Base-by-base conservation (phyloP, 2,113 vertebrate species). In the Notarius lentiginosus region DNA sequence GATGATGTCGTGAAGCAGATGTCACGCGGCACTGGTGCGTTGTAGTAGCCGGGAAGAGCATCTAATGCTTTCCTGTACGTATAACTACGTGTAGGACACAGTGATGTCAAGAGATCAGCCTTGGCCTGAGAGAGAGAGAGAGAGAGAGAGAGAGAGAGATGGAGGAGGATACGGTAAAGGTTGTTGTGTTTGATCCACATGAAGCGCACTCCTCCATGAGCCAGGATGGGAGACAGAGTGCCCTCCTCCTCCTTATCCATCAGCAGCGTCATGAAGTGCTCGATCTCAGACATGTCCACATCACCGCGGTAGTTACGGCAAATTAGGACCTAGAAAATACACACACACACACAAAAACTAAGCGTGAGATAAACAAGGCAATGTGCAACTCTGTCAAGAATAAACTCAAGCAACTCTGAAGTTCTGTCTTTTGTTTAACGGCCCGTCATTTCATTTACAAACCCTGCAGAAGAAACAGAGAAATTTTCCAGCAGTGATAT, bases 101-200 rank as follows among this genome's bases (percentile, higher is more conserved):
- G 34, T 11, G 10, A n/a, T 22, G 7, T 7, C 41, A 7, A 22
- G 34, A 73, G 34, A 41, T 22, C 15, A 10, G 15, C 1, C 18
- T 22, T 75, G 41, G 2, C 8, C 9, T 24, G 72, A 51, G 72
- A 10, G 41, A 5, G 41, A 79, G 27, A 94, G 34, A 41, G 72
- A 24, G 72, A 10, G 41, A 4, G 41, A 79, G 27, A 94, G 72
- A 49, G 72, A 10, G 41, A 5, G 41, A 79, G 27, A 94, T 41
- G 41, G 41, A 41, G 41, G 41, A 96, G 97, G 98, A 98, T 99
- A 98, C 98, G 88, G 90, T 99, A 99, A 0, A 99, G 92, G 88
- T 99, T 99, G 94, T 99, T 99, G 87, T 99, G 98, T 87, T 99
- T 99, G 88, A 99, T 99, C 98, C 98, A 99, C 98, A 99, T 99